Evolutionary conservation across 2,113 vertebrate genomes (phyloP).

Genomic region (Gymnocephalus cernua): DNA sequence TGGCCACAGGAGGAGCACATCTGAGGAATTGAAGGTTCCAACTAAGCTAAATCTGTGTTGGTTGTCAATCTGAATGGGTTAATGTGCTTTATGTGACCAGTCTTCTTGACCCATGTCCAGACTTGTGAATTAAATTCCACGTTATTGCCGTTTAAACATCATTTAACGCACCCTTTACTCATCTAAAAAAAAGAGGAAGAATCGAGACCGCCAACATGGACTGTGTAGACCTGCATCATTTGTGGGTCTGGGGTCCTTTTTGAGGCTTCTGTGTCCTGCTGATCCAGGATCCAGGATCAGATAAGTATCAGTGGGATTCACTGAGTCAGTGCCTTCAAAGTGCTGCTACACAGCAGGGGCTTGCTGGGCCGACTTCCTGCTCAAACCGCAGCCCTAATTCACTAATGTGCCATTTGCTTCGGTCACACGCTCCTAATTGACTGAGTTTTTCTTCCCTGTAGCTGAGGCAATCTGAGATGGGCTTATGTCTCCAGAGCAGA

Average conservation of each 20-base stretch:
- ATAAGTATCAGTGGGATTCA: conserved; percentile 71
- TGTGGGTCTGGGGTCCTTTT: conserved; percentile 24
- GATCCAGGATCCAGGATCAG: conserved; percentile 71
- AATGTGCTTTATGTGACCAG: neutral
- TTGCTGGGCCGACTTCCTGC: conserved; percentile 79
- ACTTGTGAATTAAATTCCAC: neutral
- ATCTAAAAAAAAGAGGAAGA: neutral
- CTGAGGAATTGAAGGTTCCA: neutral
- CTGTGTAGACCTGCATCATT: neutral
- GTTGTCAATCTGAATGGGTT: neutral
- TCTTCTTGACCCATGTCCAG: neutral
- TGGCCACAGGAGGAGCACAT: neutral
- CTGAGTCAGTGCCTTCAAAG: conserved; percentile 75
- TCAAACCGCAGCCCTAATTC: conserved; percentile 82
- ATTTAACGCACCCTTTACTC: conserved; percentile 1
- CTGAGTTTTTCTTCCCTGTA: conserved; percentile 73
- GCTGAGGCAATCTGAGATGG: conserved; percentile 74
- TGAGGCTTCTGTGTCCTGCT: conserved; percentile 43
- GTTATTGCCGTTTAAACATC: conserved; percentile 26
- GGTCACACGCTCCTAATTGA: conserved; percentile 82
- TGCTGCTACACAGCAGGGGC: conserved; percentile 76
- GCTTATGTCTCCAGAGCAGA: conserved; percentile 73
- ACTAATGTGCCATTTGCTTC: conserved; percentile 85
- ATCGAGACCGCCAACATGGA: neutral
- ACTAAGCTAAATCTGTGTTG: neutral